phyloP scores from a whole-genome alignment of 2,797 vertebrate genomes.

The Coccyzus lansbergi region DNA sequence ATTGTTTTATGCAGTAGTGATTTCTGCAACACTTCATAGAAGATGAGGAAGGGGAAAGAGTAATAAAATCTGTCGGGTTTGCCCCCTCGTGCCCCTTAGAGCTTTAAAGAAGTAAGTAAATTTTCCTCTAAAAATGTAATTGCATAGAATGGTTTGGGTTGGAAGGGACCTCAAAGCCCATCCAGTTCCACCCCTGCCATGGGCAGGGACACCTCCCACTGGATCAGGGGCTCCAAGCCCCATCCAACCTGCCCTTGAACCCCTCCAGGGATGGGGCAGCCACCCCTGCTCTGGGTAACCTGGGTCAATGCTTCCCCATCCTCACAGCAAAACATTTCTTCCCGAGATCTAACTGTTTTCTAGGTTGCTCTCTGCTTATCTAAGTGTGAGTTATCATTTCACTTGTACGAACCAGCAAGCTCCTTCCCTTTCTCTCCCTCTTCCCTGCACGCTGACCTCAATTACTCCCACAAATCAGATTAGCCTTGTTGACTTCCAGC shows the following conservation, averaged over 20 bases:
- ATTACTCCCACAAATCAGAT: constrained; percentile 77
- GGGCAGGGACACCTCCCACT: too few species aligned
- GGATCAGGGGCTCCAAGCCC: too few species aligned
- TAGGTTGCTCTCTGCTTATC: constrained; percentile 46
- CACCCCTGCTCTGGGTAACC: too few species aligned
- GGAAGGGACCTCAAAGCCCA: too few species aligned
- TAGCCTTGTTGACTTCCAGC: constrained; percentile 72
- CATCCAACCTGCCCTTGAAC: too few species aligned
- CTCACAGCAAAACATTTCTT: too few species aligned
- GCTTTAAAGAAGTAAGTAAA: constrained; percentile 12
- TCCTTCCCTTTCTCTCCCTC: constrained; percentile 15
- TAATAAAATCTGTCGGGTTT: neutral
- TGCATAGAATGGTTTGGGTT: too few species aligned
- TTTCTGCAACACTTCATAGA: too few species aligned
- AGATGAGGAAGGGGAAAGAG: too few species aligned
- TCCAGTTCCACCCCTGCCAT: too few species aligned
- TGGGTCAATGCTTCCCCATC: too few species aligned
- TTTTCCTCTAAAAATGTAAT: neutral
- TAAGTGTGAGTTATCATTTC: constrained; percentile 60
- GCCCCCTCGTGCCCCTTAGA: accelerated
- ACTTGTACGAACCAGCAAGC: constrained; percentile 51
- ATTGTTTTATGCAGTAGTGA: constrained; percentile 21
- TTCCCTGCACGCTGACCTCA: constrained; percentile 68
- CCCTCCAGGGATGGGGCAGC: too few species aligned
- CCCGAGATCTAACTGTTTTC: neutral